A percentile compares a stretch with the other conserved stretches of the same genome.
These are phyloP conservation scores for Thelaira solivaga DNA, from an alignment of 2,888 invertebrate genomes.

Conservation along the genomic window DNA sequence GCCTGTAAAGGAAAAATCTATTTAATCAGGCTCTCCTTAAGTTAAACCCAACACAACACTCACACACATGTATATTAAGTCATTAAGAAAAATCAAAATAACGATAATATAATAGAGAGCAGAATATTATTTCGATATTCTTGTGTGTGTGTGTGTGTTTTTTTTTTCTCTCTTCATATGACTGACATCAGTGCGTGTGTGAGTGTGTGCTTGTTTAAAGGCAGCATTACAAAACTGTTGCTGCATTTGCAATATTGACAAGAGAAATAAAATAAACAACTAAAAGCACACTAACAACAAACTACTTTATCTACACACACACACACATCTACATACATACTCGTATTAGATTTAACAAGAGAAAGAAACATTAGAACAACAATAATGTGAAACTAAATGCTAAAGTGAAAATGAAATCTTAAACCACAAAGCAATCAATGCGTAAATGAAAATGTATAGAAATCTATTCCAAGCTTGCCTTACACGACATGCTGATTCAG, in stretches of 20 bases:
- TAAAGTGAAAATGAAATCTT: conserved; percentile 70
- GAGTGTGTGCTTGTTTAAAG: not conserved
- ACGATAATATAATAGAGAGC: conserved; percentile 21
- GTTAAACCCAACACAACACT: no score
- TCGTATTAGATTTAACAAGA: not conserved
- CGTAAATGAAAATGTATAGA: conserved; percentile 70
- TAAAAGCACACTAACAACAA: conserved; percentile 11
- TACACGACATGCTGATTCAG: no score
- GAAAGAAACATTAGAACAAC: not conserved
- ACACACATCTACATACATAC: no score
- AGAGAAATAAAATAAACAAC: conserved; percentile 33
- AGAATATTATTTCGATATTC: conserved; percentile 38
- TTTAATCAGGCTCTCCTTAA: no score
- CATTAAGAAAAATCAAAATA: conserved; percentile 8
- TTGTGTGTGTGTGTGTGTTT: no score
- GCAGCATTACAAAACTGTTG: conserved; percentile 56
- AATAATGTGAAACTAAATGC: conserved; percentile 38
- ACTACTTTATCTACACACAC: not conserved
- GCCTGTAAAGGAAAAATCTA: no score
- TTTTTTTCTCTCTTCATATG: no score
- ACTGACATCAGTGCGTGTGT: no score
- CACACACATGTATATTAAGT: not conserved
- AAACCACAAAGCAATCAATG: conserved; percentile 71
- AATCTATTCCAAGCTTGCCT: no score
- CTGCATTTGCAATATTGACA: conserved; percentile 50